Evolutionary conservation across 1,140 invertebrate genomes (phyloP), one percentile per base, ranked within the genome.

Genomic region (Nylanderia fulva): DNA sequence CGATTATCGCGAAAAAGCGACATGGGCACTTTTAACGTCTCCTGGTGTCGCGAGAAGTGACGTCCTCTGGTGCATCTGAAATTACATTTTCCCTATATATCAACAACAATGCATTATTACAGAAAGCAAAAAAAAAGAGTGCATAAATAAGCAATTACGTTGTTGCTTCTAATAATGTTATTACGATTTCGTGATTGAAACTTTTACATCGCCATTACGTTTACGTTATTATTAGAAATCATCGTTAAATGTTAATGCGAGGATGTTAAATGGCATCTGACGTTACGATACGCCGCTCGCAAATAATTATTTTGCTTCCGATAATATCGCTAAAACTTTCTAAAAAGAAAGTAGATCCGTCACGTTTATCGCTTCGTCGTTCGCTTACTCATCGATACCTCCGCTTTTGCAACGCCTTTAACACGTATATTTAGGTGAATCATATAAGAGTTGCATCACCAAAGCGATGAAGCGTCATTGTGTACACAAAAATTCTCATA

Each of bases 1-100:
- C 97, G 95, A 93, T 98, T 98, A 68, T 96, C 91, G 11, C 94
- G 93, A 90, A 97, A 97, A 58, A 98, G 92, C 18, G 95, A 94
- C 95, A 97, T 96, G 15, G 97, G 96, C 58, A 98, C 96, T 79
- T 93, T 93, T 1, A 97, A 90, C 0, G 97, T 97, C 88, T 97
- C 96, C 21, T 95, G 93, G 9, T 96, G 96, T 83, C 94, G 92
- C 11, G 75, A 61, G 79, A 93, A 94, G 85, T 90, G 77, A 48
- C 88, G 75, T 63, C 91, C 86, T 60, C 88, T 24, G 29, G 7
- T 63, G 54, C 84, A 86, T 54, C 91, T 93, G 72, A 76, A 93
- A 93, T 36, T 86, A 84, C 9, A 42, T 77, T 33, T 60, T n/a
- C n/a, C n/a, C 71, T 33, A 48, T 56, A 1, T 54, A 68, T 84